Evolutionary conservation across 2,113 vertebrate genomes (phyloP).

Genomic region (Gallinago undulata): DNA sequence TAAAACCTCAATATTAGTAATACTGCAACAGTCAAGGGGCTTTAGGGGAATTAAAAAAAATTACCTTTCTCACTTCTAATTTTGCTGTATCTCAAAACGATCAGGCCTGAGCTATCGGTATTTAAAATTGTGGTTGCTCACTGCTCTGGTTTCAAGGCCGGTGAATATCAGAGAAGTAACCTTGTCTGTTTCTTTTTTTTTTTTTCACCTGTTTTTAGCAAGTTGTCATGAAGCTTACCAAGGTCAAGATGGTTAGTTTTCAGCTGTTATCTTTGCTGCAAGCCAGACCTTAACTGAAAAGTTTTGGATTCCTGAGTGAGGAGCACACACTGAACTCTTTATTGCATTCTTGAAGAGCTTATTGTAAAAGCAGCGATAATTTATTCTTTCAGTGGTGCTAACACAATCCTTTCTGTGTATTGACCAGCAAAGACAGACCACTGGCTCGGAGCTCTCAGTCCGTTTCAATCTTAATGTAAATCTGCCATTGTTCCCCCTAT

Average conservation of each 20-base stretch:
- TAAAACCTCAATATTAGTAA: not conserved
- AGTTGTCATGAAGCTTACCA: conserved; percentile 40
- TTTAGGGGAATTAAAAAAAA: not conserved
- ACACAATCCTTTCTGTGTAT: conserved; percentile 65
- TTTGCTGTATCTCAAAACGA: not conserved
- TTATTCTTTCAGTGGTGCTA: conserved; percentile 64
- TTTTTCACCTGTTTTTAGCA: conserved; percentile 59
- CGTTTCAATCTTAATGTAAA: conserved; percentile 17
- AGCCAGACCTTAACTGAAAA: conserved; percentile 59
- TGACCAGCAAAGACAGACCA: conserved; percentile 55
- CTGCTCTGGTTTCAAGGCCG: not conserved
- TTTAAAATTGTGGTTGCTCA: not conserved
- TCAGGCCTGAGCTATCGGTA: not conserved
- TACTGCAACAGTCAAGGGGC: not conserved
- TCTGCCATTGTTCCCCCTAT: conserved; percentile 25
- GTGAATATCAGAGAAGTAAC: not conserved
- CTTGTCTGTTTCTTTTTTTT: not conserved
- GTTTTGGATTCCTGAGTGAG: conserved; percentile 70
- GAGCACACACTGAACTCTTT: conserved; percentile 64
- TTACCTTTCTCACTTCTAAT: not conserved
- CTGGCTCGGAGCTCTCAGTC: conserved; percentile 39
- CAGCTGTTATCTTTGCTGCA: conserved; percentile 68
- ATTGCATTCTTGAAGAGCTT: conserved; percentile 67
- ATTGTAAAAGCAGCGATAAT: conserved; percentile 65
- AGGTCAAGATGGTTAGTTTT: conserved; percentile 52